A percentile compares a stretch with the other conserved stretches of the same genome.
Evolutionary conservation across 2,797 vertebrate genomes (phyloP).

Genomic region (Sebastes hubbsi): DNA sequence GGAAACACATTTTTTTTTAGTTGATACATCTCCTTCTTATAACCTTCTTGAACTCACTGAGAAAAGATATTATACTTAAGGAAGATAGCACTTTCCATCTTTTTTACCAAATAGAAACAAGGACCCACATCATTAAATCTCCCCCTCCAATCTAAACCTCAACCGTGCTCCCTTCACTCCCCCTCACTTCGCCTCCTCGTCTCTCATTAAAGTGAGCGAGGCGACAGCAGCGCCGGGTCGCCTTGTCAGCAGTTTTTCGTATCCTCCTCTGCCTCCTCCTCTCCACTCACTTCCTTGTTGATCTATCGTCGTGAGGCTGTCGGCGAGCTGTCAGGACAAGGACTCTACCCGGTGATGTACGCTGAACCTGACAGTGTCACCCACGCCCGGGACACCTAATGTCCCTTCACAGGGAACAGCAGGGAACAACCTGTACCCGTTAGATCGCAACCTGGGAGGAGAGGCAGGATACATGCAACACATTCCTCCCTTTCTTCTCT

Average conservation of each 20-base stretch:
- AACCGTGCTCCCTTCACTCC: constrained; percentile 3
- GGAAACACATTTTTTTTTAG: neutral
- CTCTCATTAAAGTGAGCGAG: constrained; percentile 46
- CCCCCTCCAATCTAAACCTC: constrained; percentile 16
- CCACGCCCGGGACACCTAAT: constrained; percentile 47
- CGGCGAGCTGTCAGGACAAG: constrained; percentile 65
- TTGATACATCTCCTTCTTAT: neutral
- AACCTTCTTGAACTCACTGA: neutral
- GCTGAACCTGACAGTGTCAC: constrained; percentile 52
- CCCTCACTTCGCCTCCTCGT: constrained; percentile 5
- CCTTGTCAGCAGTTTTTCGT: constrained; percentile 62
- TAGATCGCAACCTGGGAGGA: constrained; percentile 13
- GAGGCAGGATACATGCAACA: neutral
- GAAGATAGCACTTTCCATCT: neutral
- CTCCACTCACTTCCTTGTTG: constrained; percentile 54
- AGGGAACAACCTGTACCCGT: constrained; percentile 54
- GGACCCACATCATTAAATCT: constrained; percentile 27
- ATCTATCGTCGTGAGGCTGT: constrained; percentile 53
- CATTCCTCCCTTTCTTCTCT: neutral
- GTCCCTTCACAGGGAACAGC: constrained; percentile 47
- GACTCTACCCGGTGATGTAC: constrained; percentile 55
- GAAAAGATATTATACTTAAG: neutral
- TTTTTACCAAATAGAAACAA: neutral
- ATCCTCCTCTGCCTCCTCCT: constrained; percentile 25
- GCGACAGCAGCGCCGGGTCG: constrained; percentile 44